Conservation (phyloP, 2,888 invertebrate species). For the Pristionchus japonicus region DNA sequence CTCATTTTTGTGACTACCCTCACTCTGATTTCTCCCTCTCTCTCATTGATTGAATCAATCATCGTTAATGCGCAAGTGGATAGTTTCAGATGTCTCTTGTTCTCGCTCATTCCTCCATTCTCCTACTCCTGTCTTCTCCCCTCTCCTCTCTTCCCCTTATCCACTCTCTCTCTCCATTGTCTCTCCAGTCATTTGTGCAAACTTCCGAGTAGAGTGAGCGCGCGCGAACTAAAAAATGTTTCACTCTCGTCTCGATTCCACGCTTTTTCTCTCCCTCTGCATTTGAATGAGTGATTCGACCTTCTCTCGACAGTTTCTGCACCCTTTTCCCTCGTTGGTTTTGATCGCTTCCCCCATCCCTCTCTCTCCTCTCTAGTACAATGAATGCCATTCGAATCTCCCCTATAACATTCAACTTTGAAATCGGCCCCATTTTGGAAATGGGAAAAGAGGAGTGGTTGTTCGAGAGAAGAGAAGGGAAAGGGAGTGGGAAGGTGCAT, state of each 20-base stretch:
- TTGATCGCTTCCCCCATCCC: not conserved
- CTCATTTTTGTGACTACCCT: not conserved
- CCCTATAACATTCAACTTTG: constrained; percentile 3
- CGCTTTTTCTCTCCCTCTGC: not conserved
- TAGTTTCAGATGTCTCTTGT: not conserved
- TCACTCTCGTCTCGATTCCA: not conserved
- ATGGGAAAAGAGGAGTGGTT: constrained; percentile 38
- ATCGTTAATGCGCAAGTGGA: not conserved
- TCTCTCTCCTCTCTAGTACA: constrained; percentile 1
- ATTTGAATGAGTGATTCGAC: constrained; percentile 12
- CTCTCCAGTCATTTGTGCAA: constrained; percentile 15
- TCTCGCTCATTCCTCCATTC: not conserved
- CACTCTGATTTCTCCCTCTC: not conserved
- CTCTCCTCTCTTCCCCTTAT: not conserved
- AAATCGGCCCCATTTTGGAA: constrained; percentile 18
- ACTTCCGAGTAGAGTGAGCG: not conserved
- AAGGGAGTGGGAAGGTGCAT: not conserved
- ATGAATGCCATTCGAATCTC: constrained; percentile 25
- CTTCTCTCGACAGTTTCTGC: not conserved
- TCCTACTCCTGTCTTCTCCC: not conserved
- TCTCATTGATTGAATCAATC: not conserved
- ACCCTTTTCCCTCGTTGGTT: constrained; percentile 4
- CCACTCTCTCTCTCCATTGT: constrained; percentile 11
- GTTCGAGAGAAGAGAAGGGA: not conserved
- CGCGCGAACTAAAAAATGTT: not conserved